A percentile compares a stretch with the other conserved stretches of the same genome.
Evolutionary conservation across 2,113 vertebrate genomes (phyloP).

Genomic region (Dissostichus mawsoni): DNA sequence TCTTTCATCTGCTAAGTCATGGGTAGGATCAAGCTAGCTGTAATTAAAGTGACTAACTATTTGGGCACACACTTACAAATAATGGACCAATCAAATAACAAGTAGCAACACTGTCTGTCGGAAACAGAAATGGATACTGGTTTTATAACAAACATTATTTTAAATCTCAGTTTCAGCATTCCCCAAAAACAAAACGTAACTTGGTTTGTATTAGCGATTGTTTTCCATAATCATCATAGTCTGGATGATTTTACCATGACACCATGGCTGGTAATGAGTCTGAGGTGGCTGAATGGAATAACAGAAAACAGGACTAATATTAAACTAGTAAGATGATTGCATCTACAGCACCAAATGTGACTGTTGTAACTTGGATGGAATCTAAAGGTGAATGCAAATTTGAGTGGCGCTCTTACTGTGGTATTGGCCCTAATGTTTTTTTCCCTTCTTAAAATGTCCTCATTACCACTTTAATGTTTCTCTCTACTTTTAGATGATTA

Average conservation of each 20-base stretch:
- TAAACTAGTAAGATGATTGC: slow-evolving; percentile 36
- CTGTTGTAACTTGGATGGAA: slow-evolving; percentile 52
- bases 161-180: not conserved
- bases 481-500: slow-evolving; percentile 72
- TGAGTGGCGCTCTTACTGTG: slow-evolving; percentile 69
- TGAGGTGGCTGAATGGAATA: slow-evolving; percentile 33
- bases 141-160: no score
- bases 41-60: not conserved
- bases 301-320: slow-evolving; percentile 39
- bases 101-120: not conserved
- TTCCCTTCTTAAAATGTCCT: slow-evolving; percentile 65
- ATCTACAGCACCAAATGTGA: slow-evolving; percentile 25
- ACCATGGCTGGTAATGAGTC: slow-evolving; percentile 35
- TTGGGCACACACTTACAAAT: not conserved
- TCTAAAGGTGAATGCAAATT: slow-evolving; percentile 72
- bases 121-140: not conserved
- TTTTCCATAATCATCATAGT: slow-evolving; percentile 7
- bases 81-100: not conserved
- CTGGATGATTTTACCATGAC: slow-evolving; percentile 27
- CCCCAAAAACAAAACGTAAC: not conserved
- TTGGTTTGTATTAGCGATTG: slow-evolving; percentile 5
- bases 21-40: not conserved
- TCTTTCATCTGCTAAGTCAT: not conserved
- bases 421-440: slow-evolving; percentile 64
- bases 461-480: slow-evolving; percentile 71